A percentile compares a stretch with the other conserved stretches of the same genome.
Conservation (phyloP, 2,888 invertebrate species). For the Nephrotoma appendiculata region DNA sequence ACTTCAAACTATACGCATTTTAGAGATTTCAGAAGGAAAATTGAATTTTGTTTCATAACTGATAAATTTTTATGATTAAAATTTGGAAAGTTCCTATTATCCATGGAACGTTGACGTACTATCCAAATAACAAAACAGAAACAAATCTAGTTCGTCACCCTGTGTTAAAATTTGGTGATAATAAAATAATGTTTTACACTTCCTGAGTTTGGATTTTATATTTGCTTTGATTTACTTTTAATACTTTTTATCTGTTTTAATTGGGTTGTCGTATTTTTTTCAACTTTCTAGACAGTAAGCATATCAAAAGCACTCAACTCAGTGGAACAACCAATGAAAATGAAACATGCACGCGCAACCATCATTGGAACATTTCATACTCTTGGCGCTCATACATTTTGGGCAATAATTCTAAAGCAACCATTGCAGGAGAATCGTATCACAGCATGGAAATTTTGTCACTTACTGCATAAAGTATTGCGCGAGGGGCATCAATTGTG, state of each 20-base stretch:
- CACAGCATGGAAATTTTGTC: slow-evolving; percentile 98
- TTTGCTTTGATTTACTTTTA: not conserved
- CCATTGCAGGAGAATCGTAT: slow-evolving; percentile 74
- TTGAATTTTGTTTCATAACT: too few species aligned
- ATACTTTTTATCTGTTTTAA: not conserved
- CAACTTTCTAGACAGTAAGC: slow-evolving; percentile 30
- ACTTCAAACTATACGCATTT: too few species aligned
- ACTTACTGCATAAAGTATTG: slow-evolving; percentile 89
- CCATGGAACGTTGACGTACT: too few species aligned
- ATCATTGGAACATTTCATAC: slow-evolving; percentile 92
- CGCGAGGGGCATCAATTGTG: slow-evolving; percentile 91
- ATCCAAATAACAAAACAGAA: too few species aligned
- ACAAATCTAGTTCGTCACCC: not conserved
- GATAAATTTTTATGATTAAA: too few species aligned
- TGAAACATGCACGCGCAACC: slow-evolving; percentile 93
- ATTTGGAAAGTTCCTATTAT: too few species aligned
- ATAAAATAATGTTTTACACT: not conserved
- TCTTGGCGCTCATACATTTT: slow-evolving; percentile 82
- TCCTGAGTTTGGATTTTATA: not conserved
- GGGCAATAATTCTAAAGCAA: slow-evolving; percentile 46
- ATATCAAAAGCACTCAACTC: slow-evolving; percentile 89
- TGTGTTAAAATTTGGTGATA: not conserved
- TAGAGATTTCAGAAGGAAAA: too few species aligned
- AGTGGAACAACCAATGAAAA: slow-evolving; percentile 87
- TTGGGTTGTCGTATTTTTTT: not conserved